phyloP scores from a whole-genome alignment of 2,888 invertebrate species.

The Plebejus melissa region DNA sequence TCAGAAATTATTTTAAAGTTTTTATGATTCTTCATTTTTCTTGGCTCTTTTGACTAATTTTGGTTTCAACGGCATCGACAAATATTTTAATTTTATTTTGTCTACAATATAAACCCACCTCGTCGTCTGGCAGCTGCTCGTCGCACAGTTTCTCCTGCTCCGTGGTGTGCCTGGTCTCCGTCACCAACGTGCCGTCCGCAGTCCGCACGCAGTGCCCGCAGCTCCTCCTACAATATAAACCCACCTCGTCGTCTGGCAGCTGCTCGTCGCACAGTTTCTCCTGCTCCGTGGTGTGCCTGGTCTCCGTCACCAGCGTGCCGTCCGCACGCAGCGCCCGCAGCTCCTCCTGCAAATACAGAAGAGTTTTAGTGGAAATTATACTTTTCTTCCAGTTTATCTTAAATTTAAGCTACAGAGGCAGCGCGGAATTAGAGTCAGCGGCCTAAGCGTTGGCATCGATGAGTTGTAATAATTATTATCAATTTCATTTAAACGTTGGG shows the following conservation, averaged over 20 bases:
- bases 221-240: constrained; percentile 72
- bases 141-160: constrained; percentile 87
- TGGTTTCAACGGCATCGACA: no score
- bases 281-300: constrained; percentile 89
- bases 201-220: constrained; percentile 83
- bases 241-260: constrained; percentile 81
- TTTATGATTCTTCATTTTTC: background rate
- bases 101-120: constrained; percentile 48
- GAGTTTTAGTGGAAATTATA: background rate
- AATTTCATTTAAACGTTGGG: no score
- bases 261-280: constrained; percentile 91
- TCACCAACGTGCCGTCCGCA: constrained; percentile 88
- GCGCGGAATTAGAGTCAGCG: no score
- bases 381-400: no score
- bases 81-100: no score
- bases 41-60: background rate
- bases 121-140: constrained; percentile 85
- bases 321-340: constrained; percentile 87
- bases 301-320: constrained; percentile 92
- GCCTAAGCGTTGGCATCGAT: no score
- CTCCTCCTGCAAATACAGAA: constrained; percentile 69
- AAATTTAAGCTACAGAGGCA: no score
- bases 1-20: background rate
- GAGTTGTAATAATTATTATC: no score
- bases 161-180: constrained; percentile 89